phyloP scores from a whole-genome alignment of 2,113 vertebrate genomes.

The Calidris pygmaea region DNA sequence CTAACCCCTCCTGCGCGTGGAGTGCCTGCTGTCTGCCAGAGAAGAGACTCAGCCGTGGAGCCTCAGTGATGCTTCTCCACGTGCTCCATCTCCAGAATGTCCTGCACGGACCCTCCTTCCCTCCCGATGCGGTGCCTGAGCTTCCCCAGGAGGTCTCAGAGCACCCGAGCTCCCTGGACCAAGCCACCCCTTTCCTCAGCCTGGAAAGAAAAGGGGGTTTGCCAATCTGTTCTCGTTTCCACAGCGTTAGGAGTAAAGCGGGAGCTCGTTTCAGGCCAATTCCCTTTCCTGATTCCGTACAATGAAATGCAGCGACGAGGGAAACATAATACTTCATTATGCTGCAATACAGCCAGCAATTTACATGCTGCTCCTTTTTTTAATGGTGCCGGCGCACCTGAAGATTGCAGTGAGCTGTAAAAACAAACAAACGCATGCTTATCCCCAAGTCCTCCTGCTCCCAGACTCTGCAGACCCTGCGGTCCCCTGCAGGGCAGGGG shows the following conservation, averaged over 20 bases:
- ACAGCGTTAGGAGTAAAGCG: fast-evolving
- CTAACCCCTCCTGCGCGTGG: neutral
- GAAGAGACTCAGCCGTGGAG: fast-evolving
- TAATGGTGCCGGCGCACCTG: neutral
- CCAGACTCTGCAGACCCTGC: fast-evolving
- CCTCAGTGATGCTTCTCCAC: neutral
- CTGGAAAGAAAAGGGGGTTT: neutral
- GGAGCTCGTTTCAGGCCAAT: neutral
- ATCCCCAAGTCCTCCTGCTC: neutral
- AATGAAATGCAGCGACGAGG: conserved; percentile 6
- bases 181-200: neutral
- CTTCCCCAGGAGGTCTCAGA: neutral
- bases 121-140: neutral
- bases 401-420: neutral
- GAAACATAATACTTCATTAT: neutral
- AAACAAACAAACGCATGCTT: neutral
- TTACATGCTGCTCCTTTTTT: neutral
- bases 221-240: neutral
- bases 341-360: neutral
- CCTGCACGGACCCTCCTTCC: neutral
- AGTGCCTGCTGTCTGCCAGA: neutral
- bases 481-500: no score
- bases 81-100: neutral
- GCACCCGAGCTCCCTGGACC: neutral
- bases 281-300: neutral